A percentile compares a stretch with the other conserved stretches of the same genome.
These are phyloP conservation scores for Dichetophora obliterata DNA, from an alignment of 2,888 invertebrate genomes.

Conservation along the genomic window DNA sequence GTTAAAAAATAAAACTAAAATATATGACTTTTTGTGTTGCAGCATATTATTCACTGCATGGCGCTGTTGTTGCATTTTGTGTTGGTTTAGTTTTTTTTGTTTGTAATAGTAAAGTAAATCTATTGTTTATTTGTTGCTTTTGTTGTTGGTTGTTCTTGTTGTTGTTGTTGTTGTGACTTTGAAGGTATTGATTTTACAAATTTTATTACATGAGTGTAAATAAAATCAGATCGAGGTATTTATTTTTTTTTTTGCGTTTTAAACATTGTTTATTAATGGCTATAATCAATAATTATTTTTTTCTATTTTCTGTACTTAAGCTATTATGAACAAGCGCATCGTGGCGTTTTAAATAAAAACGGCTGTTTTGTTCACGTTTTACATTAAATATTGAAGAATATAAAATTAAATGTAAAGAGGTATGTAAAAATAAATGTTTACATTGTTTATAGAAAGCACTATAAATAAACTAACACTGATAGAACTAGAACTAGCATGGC, in stretches of 20 bases:
- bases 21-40: constrained; percentile 18
- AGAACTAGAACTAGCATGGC: constrained; percentile 10
- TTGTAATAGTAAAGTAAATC: constrained; percentile 9
- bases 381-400: neutral
- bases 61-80: neutral
- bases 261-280: constrained; percentile 5
- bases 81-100: neutral
- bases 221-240: constrained; percentile 38
- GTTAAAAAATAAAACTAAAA: neutral
- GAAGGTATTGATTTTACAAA: constrained; percentile 25
- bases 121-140: constrained; percentile 18
- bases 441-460: neutral
- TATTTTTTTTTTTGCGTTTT: constrained; percentile 18
- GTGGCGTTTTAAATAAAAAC: neutral
- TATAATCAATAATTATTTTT: neutral
- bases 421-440: neutral
- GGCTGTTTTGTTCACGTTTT: neutral
- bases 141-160: neutral
- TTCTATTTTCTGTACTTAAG: neutral
- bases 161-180: constrained; percentile 27
- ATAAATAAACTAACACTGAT: neutral
- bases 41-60: constrained; percentile 9
- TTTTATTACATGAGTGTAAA: constrained; percentile 17
- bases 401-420: neutral
- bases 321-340: neutral